These are phyloP conservation scores for Marmota monax DNA, from an alignment of 2,113 vertebrate species.

Conservation along the genomic window DNA sequence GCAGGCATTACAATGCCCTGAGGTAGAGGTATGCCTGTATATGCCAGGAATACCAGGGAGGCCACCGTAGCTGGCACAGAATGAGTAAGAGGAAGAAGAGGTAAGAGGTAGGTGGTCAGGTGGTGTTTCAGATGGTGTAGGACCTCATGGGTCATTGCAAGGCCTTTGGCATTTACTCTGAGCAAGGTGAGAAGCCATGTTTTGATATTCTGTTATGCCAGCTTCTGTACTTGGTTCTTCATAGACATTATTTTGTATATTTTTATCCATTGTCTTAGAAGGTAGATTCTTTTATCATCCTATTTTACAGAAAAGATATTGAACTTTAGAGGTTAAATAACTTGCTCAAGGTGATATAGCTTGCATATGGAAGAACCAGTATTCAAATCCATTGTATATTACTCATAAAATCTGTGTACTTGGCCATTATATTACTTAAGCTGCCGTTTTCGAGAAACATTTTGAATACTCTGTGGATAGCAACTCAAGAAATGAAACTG, in stretches of 20 bases:
- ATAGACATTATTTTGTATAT: not conserved
- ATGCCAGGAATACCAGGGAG: not conserved
- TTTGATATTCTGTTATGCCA: not conserved
- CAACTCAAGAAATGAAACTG: conserved; percentile 17
- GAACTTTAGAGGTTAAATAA: conserved; percentile 41
- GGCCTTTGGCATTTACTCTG: conserved; percentile 21
- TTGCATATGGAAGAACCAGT: not conserved
- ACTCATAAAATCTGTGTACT: not conserved
- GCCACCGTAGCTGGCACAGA: not conserved
- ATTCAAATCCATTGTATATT: not conserved
- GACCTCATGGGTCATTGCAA: not conserved
- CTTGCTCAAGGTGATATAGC: not conserved
- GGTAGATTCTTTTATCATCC: not conserved
- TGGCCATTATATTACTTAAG: not conserved
- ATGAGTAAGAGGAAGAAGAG: not conserved
- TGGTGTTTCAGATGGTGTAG: not conserved
- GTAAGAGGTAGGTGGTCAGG: not conserved
- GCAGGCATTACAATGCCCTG: not conserved
- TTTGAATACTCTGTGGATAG: conserved; percentile 31
- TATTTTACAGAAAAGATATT: not conserved
- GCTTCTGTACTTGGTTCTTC: not conserved
- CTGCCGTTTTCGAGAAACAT: conserved; percentile 35
- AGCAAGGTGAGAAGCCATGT: not conserved
- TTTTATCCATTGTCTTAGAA: conserved; percentile 21
- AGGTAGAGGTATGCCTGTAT: not conserved